phyloP scores from a whole-genome alignment of 2,888 invertebrate species.

The Cephus pulcher region DNA sequence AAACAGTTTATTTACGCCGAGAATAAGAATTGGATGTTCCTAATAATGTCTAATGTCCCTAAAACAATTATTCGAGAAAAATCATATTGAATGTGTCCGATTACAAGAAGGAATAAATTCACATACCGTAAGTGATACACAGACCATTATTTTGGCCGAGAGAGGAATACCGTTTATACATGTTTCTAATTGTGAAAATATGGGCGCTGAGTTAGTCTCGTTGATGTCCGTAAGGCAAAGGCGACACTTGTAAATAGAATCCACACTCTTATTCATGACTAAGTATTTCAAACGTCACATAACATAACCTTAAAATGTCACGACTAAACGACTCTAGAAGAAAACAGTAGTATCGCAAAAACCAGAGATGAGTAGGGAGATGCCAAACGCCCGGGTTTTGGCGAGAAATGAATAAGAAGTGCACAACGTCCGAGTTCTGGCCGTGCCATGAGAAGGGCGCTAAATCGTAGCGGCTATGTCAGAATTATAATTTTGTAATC shows the following conservation, averaged over 20 bases:
- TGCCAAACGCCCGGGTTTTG: too few species aligned
- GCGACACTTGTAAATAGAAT: constrained; percentile 30
- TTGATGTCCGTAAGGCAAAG: constrained; percentile 31
- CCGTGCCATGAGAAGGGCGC: too few species aligned
- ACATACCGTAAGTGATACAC: constrained; percentile 39
- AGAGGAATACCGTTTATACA: constrained; percentile 26
- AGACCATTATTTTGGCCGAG: constrained; percentile 38
- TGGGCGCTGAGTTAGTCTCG: constrained; percentile 24
- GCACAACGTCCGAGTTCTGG: too few species aligned
- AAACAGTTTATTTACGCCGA: too few species aligned
- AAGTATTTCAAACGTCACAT: neutral
- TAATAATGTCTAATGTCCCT: too few species aligned
- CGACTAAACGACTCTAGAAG: neutral
- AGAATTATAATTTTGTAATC: too few species aligned
- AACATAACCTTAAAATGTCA: constrained; percentile 4
- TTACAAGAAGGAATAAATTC: constrained; percentile 10
- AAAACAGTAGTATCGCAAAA: neutral
- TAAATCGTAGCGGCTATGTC: too few species aligned
- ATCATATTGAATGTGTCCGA: neutral
- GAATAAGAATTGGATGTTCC: too few species aligned
- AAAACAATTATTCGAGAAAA: too few species aligned
- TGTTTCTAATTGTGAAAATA: constrained; percentile 22
- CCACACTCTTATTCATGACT: constrained; percentile 12
- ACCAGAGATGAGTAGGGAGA: too few species aligned
- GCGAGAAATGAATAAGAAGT: too few species aligned